A percentile compares a stretch with the other conserved stretches of the same genome.
Conservation (phyloP, 2,113 vertebrate species). For the Pipa parva region DNA sequence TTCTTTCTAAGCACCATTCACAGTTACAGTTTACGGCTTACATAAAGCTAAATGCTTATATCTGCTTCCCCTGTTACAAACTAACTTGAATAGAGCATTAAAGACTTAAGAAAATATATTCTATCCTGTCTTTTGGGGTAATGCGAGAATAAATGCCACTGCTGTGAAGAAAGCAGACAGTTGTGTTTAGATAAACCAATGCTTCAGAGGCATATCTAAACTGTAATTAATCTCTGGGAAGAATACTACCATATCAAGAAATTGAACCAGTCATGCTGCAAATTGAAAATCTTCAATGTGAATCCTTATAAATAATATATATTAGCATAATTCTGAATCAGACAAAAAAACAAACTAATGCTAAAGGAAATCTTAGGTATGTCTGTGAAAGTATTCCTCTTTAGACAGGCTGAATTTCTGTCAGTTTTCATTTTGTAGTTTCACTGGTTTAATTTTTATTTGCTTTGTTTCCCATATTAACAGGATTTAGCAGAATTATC, state of each 20-base stretch:
- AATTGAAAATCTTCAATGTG: slow-evolving; percentile 63
- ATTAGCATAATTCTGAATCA: slow-evolving; percentile 51
- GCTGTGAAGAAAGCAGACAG: slow-evolving; percentile 47
- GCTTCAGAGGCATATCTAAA: slow-evolving; percentile 55
- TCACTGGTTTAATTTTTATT: not conserved
- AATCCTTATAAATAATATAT: slow-evolving; percentile 59
- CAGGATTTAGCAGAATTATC: no score
- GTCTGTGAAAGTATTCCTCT: not conserved
- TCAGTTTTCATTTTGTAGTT: not conserved
- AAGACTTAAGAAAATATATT: not conserved
- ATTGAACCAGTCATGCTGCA: slow-evolving; percentile 66
- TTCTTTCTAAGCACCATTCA: not conserved
- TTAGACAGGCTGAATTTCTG: not conserved
- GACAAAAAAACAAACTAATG: slow-evolving; percentile 21
- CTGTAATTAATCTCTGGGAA: slow-evolving; percentile 59
- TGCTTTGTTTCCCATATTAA: no score
- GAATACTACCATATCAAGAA: slow-evolving; percentile 59
- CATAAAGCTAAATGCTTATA: not conserved
- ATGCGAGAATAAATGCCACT: slow-evolving; percentile 45
- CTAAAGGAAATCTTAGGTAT: not conserved
- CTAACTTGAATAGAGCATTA: not conserved
- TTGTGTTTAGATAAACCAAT: slow-evolving; percentile 53
- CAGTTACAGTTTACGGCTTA: no score
- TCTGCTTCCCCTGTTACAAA: not conserved
- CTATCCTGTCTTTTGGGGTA: slow-evolving; percentile 42